Percentiles rank a stretch among this genome's conserved stretches.
phyloP scores from a whole-genome alignment of 1,140 invertebrate species.

The Monochamus saltuarius region DNA sequence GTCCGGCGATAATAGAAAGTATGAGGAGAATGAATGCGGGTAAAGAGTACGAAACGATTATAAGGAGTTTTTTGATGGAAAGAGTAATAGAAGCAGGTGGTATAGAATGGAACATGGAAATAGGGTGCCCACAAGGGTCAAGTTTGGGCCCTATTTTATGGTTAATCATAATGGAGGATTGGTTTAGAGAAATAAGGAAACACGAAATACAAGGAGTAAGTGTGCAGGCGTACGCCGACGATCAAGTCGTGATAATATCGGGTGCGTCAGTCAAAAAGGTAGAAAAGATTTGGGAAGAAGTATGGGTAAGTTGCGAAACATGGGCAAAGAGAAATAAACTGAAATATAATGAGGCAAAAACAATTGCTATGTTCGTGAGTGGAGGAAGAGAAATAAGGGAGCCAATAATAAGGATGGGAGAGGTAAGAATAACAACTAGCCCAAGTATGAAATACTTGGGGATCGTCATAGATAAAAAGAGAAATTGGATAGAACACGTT shows the following conservation, averaged over 20 bases:
- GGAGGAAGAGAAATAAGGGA: neutral
- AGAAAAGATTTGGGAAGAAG: constrained; percentile 11
- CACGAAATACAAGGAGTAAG: neutral
- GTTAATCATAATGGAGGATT: constrained; percentile 31
- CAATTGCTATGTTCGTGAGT: constrained; percentile 21
- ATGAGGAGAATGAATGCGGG: neutral
- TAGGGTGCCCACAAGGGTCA: constrained; percentile 1
- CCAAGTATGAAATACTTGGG: constrained; percentile 27
- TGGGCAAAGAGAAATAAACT: constrained; percentile 14
- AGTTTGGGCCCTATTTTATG: constrained; percentile 19
- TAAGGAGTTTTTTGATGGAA: neutral
- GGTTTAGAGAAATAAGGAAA: constrained; percentile 14
- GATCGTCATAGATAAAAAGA: constrained; percentile 22
- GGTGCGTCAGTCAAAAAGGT: constrained; percentile 16
- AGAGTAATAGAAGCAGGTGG: neutral
- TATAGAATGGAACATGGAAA: neutral
- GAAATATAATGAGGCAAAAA: constrained; percentile 28
- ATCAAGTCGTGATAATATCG: constrained; percentile 18
- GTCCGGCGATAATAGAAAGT: neutral
- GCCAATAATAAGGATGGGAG: constrained; percentile 17
- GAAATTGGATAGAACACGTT: constrained; percentile 24
- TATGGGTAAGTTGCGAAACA: neutral
- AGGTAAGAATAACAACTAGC: neutral
- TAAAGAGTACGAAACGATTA: neutral
- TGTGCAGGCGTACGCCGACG: constrained; percentile 22